phyloP scores from a whole-genome alignment of 92 coral and sea anemone species.

The Actinernus sp. region DNA sequence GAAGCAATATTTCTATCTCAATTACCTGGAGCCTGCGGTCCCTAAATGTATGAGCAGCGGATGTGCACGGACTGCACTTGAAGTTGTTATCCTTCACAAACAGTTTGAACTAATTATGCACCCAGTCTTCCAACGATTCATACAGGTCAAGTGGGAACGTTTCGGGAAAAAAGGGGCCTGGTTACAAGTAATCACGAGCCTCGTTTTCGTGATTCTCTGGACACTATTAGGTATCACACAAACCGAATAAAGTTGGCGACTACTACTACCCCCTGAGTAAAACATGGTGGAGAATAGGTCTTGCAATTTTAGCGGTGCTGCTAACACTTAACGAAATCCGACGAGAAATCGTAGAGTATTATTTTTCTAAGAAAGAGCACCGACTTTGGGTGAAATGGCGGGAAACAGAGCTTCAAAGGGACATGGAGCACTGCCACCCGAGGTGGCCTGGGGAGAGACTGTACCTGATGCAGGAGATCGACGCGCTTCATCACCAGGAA shows the following conservation, averaged over 20 bases:
- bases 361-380: conserved; percentile 83
- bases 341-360: conserved; percentile 74
- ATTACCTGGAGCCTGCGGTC: conserved; percentile 90
- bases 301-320: conserved; percentile 68
- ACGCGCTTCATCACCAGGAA: conserved; percentile 66
- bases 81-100: conserved; percentile 85
- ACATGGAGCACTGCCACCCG: conserved; percentile 92
- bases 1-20: conserved; percentile 86
- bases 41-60: conserved; percentile 90
- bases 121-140: conserved; percentile 95
- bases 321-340: conserved; percentile 84
- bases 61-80: conserved; percentile 91
- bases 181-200: conserved; percentile 74
- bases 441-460: conserved; percentile 98
- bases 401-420: conserved; percentile 80
- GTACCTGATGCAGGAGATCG: conserved; percentile 91
- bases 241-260: conserved; percentile 58
- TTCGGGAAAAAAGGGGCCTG: conserved; percentile 94
- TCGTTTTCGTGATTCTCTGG: conserved; percentile 87
- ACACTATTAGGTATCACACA: conserved; percentile 87
- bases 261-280: conserved; percentile 65
- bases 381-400: conserved; percentile 90
- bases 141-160: conserved; percentile 89
- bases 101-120: conserved; percentile 99
- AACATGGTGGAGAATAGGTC: conserved; percentile 87